Conservation (phyloP, 2,113 vertebrate species). For the Mastomys natalensis region DNA sequence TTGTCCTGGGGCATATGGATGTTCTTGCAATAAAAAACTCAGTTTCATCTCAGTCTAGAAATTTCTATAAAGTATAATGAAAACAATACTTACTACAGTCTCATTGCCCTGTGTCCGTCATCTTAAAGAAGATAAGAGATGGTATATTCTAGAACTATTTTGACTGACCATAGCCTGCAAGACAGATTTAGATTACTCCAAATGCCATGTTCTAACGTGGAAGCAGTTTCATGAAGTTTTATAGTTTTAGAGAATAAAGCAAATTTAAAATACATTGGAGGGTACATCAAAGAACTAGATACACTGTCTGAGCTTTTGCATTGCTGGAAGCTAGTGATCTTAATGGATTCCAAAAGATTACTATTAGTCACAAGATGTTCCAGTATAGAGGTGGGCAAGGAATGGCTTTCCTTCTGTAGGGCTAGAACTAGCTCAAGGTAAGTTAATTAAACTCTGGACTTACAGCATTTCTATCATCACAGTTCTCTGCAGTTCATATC, state of each 20-base stretch:
- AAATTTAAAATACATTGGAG: background rate
- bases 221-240: background rate
- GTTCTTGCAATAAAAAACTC: background rate
- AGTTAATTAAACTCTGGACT: background rate
- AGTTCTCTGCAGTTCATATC: background rate
- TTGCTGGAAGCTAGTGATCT: background rate
- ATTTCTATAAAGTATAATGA: background rate
- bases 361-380: background rate
- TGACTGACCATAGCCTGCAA: background rate
- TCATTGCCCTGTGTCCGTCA: background rate
- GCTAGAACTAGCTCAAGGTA: background rate
- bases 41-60: background rate
- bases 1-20: background rate
- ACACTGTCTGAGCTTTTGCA: background rate
- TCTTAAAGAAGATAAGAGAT: background rate
- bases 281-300: background rate
- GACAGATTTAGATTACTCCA: background rate
- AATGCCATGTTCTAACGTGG: background rate
- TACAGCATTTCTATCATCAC: background rate
- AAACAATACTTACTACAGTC: background rate
- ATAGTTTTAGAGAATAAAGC: background rate
- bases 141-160: background rate
- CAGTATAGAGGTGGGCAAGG: background rate
- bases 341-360: background rate
- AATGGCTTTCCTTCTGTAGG: background rate